These are phyloP conservation scores for Neoaliturus tenellus DNA, from an alignment of 2,888 invertebrate species.

Conservation along the genomic window DNA sequence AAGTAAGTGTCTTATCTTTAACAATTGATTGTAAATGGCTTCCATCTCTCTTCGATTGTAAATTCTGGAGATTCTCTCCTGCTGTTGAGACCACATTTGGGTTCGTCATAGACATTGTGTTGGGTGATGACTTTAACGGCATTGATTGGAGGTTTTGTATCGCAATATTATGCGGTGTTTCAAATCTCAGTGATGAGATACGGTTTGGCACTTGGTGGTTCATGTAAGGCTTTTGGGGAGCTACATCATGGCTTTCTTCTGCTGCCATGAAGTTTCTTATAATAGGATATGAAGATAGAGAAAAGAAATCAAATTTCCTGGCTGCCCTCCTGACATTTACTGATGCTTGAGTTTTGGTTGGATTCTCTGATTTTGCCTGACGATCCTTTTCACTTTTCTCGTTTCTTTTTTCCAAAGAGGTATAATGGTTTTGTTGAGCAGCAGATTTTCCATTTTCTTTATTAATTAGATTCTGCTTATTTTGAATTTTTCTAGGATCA, in stretches of 20 bases:
- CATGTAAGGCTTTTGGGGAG: background rate
- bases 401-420: background rate
- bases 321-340: slow-evolving; percentile 14
- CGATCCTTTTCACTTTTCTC: background rate
- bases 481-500: slow-evolving; percentile 4
- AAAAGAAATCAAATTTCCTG: slow-evolving; percentile 21
- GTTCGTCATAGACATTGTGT: background rate
- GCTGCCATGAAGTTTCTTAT: slow-evolving; percentile 22
- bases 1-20: background rate
- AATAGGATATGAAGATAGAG: slow-evolving; percentile 1
- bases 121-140: background rate
- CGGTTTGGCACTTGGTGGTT: background rate
- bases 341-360: background rate
- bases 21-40: background rate
- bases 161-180: background rate
- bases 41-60: background rate
- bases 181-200: background rate
- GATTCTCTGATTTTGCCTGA: background rate
- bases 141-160: slow-evolving; percentile 8
- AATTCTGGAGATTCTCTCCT: background rate
- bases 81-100: background rate
- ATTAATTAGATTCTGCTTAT: background rate
- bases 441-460: background rate
- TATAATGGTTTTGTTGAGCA: background rate
- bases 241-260: background rate